Evolutionary conservation across 2,797 vertebrate species (phyloP).

Genomic region (Mus caroli): DNA sequence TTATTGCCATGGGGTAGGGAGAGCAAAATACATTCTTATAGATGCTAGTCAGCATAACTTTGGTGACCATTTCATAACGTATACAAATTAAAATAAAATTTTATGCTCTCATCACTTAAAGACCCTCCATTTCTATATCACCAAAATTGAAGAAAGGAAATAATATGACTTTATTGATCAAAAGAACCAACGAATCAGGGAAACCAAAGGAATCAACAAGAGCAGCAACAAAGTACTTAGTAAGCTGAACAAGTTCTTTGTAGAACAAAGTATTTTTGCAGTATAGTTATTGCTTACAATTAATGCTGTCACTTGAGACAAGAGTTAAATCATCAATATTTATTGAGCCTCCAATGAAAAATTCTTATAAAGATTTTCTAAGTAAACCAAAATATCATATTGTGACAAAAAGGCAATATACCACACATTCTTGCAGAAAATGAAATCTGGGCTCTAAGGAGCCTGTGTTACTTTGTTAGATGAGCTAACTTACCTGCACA

Average conservation of each 20-base stretch:
- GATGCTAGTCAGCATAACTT: background rate
- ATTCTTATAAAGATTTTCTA: conserved; percentile 11
- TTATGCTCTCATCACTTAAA: background rate
- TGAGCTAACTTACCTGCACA: conserved; percentile 27
- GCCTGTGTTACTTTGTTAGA: background rate
- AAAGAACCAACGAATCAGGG: background rate
- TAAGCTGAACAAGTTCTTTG: background rate
- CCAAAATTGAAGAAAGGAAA: background rate
- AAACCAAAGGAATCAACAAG: background rate
- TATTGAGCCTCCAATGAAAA: background rate
- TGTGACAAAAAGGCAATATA: background rate
- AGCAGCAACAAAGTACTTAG: background rate
- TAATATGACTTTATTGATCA: background rate
- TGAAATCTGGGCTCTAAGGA: conserved; percentile 18
- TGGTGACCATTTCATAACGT: background rate
- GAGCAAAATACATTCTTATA: background rate
- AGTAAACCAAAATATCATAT: conserved; percentile 29
- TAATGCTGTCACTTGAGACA: background rate
- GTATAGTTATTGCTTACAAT: background rate
- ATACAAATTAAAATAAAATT: background rate
- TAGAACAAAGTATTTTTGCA: background rate
- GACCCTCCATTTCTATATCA: background rate
- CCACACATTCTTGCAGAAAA: conserved; percentile 2
- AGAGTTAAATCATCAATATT: background rate
- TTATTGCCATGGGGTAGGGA: background rate